Base-by-base conservation (phyloP, 30 jellyfish, hydroid and myxozoan species). In the Aurelia sp. region DNA sequence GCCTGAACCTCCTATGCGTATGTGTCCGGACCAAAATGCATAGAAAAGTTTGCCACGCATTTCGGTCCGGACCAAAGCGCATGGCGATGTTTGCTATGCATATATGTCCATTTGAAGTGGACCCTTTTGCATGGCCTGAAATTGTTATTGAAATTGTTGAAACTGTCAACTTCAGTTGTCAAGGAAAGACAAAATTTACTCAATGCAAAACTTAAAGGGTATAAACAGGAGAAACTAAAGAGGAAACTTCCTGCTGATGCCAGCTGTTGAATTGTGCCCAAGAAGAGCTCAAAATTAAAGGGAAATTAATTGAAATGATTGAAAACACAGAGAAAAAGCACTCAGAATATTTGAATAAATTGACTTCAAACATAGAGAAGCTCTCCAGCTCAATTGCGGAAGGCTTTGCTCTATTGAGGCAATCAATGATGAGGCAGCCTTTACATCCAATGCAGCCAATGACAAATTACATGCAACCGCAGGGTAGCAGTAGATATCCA, bases 221-320 rank as follows among this genome's bases (percentile, higher is more conserved):
- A 71, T 5, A 48, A 41, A 48, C 63, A 71, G 33, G 82, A 71
- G 38, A 71, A 71, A 24, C 82, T 71, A 11, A 71, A 71, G 31
- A 24, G 82, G 38, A 48, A 38, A 68, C 35, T 71, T 5, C 66
- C 66, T 27, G 82, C 82, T 33, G 82, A 71, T 13, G 66, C 9
- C 82, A 71, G 10, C 66, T 71, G 27, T n/a, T 71, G n/a, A 24
- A 24, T 11, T 71, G 82, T 71, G 82, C 82, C 63, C 82, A 71
- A 20, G 82, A 71, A 35, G 82, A 71, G 17, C 82, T 71, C 31
- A 71, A 41, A 20, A 31, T 71, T 17, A 71, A 71, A 71, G 10
- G 70, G 33, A 71, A 68, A 48, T n/a, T 71, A 20, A 71, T 71
- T 71, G 82, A 71, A 13, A 71, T 71, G 82, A 71, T 71, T 5